These are phyloP conservation scores for Amazona vittata DNA, from an alignment of 2,113 vertebrate genomes.

Conservation along the genomic window DNA sequence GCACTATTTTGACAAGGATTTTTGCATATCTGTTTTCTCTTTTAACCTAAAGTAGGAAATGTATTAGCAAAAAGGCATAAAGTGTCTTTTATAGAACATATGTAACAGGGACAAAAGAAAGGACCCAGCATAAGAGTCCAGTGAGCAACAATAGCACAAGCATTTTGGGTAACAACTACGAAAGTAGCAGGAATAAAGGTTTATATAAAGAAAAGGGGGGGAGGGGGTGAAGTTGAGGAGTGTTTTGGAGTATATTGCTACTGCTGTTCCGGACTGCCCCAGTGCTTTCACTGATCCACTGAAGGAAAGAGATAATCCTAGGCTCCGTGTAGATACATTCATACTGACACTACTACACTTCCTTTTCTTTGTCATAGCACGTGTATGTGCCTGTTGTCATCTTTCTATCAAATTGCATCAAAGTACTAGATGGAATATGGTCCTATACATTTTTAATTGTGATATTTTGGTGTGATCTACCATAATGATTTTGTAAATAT, in stretches of 20 bases:
- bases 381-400: not conserved
- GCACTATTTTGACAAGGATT: not conserved
- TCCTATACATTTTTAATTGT: slow-evolving; percentile 59
- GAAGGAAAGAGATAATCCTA: not conserved
- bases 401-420: slow-evolving; percentile 49
- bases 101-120: not conserved
- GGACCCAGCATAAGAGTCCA: not conserved
- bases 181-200: not conserved
- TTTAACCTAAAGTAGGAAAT: not conserved
- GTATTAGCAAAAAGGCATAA: not conserved
- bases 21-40: slow-evolving; percentile 13
- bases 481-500: slow-evolving; percentile 26
- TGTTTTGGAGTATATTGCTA: not conserved
- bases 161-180: not conserved
- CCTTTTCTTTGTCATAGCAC: not conserved
- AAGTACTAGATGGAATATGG: slow-evolving; percentile 35
- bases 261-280: not conserved
- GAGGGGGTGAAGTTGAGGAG: not conserved
- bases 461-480: slow-evolving; percentile 41
- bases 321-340: not conserved
- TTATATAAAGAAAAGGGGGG: not conserved
- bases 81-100: not conserved
- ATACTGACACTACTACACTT: not conserved
- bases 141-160: not conserved
- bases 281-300: not conserved